Evolutionary conservation across 2,113 vertebrate species (phyloP), one percentile per base, ranked within the genome.

Genomic region (Callorhinus ursinus): DNA sequence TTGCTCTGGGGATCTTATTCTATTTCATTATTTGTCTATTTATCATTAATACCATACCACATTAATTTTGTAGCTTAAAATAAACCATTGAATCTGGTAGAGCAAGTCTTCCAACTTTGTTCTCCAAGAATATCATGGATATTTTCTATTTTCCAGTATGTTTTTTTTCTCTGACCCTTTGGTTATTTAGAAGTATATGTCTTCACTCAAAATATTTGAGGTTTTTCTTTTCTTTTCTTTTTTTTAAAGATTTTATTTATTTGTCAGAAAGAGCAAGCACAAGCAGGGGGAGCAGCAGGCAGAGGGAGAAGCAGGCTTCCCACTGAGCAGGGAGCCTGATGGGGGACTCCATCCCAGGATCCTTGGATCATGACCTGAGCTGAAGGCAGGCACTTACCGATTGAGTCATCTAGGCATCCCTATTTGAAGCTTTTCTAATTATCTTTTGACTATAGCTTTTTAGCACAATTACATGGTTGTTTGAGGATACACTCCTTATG

Each of bases 51-150:
- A 21, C 59, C n/a, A 81, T 15, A 51, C 31, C 63, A 79, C 28
- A 84, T 74, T 85, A 51, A 51, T 86, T 79, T 79, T 85, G 24
- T 79, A 51, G 49, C 49, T 90, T 90, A 77, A 95, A 95, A 90
- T 77, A 77, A 77, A 90, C 63, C 14, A 36, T 72, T 92, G 39
- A 72, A 92, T 59, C 21, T 28, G 10, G 4, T 83, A 92, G 36
- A 84, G 16, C 19, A 84, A 95, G 36, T 21, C 28, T 57, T 90
- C 28, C 28, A 42, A 61, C 53, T 61, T 72, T 72, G 31, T 61
- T 84, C 53, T 61, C 72, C 53, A 8, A 77, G 51, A 67, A 31
- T 67, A 90, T 53, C 5, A 18, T 85, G 49, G 51, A 53, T 84
- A n/a, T 67, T 84, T 85, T 94, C 39, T 71, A 28, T 79, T 95